Evolutionary conservation across 2,797 vertebrate genomes (phyloP), one percentile per base, ranked within the genome.

Genomic region (Tragelaphus oryx): DNA sequence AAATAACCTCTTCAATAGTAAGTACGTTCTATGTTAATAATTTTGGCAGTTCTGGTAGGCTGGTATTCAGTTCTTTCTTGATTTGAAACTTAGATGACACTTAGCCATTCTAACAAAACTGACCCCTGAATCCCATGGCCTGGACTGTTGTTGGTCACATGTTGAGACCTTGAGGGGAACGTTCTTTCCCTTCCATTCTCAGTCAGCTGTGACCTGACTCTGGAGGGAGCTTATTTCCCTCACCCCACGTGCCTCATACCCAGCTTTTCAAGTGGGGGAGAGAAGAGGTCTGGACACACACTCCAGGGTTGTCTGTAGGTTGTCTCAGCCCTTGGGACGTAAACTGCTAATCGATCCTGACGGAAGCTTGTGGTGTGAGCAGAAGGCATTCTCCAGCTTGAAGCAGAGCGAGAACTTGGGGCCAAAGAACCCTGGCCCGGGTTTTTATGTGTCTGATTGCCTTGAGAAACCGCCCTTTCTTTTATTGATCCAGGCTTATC

Each of bases 281-380:
- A 76, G 74, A 44, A 41, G 37, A 41, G 20, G 26, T 48, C 74
- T 48, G 44, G 74, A 76, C 74, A 76, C 44, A 48, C 74, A 3
- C 74, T 48, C n/a, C 1, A 22, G 37, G 54, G 28, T 30, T 10
- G 17, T 81, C 55, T 48, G 48, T 75, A 13, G 22, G 5, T 62
- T 5, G 7, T 41, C 80, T 76, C n/a, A 68, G 82, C 16, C 75
- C 3, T 16, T 5, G 28, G 46, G 78, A 16, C 1, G 13, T 46
- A 65, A 5, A 41, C 18, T 12, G 3, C 30, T 30, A 3, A 22
- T 30, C 11, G 24, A 28, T 33, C 37, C 2, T 33, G 22, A 46
- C 0, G 1, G 59, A 12, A 12, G 2, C 3, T 30, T 10, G 20
- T 28, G 2, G 8, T 8, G 14, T 18, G 26, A 6, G 68, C 80